A percentile compares a stretch with the other conserved stretches of the same genome.
Evolutionary conservation across 1,140 invertebrate genomes (phyloP).

Genomic region (Mactra quadrangularis): DNA sequence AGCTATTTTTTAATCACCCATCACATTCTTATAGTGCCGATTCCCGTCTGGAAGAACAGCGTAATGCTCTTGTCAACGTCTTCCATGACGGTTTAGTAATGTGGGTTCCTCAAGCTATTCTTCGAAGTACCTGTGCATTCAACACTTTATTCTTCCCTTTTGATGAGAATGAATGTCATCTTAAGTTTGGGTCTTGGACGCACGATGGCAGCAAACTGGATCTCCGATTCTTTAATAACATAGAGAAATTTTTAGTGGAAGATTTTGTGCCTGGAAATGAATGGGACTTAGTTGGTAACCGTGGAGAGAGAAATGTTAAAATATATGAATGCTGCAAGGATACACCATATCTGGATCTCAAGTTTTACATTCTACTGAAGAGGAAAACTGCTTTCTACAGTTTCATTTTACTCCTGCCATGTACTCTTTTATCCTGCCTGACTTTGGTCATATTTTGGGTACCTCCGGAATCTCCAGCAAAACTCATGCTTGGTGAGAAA

Average conservation of each 20-base stretch:
- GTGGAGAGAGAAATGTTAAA: slow-evolving; percentile 72
- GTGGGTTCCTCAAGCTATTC: slow-evolving; percentile 99
- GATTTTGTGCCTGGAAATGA: slow-evolving; percentile 83
- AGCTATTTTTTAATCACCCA: slow-evolving; percentile 34
- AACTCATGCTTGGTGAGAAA: slow-evolving; percentile 82
- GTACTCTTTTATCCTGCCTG: slow-evolving; percentile 81
- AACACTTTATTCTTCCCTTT: slow-evolving; percentile 86
- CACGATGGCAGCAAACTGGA: slow-evolving; percentile 82
- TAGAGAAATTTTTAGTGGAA: slow-evolving; percentile 72
- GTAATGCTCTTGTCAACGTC: slow-evolving; percentile 81
- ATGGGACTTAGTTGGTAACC: slow-evolving; percentile 80
- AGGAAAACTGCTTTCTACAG: slow-evolving; percentile 83
- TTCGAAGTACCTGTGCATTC: slow-evolving; percentile 95
- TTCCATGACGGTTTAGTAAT: slow-evolving; percentile 95
- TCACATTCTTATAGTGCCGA: slow-evolving; percentile 79
- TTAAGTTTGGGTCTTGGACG: slow-evolving; percentile 84
- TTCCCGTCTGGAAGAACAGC: slow-evolving; percentile 80
- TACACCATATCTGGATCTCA: slow-evolving; percentile 82
- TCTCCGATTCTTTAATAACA: slow-evolving; percentile 77
- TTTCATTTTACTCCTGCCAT: slow-evolving; percentile 83
- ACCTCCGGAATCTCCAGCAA: slow-evolving; percentile 84
- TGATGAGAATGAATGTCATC: slow-evolving; percentile 80
- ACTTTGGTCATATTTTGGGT: slow-evolving; percentile 84
- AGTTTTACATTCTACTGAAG: slow-evolving; percentile 79
- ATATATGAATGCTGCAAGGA: slow-evolving; percentile 83